Percentiles rank a stretch among this genome's conserved stretches.
These are phyloP conservation scores for Apocheima hispidaria DNA, from an alignment of 2,888 invertebrate species.

Conservation along the genomic window DNA sequence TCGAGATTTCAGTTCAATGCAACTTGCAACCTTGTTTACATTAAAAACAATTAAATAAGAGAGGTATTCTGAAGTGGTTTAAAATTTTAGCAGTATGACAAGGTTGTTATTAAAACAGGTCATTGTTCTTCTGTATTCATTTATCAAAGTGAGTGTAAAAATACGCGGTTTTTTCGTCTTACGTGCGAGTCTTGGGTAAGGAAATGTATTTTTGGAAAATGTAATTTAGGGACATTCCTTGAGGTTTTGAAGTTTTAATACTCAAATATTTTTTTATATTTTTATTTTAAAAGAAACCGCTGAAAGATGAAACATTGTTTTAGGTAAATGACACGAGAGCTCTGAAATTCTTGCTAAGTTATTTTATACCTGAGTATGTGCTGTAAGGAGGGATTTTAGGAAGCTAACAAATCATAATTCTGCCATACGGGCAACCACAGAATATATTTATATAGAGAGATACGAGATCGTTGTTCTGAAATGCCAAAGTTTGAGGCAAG, in stretches of 20 bases:
- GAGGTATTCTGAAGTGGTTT: background rate
- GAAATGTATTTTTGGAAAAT: slow-evolving; percentile 21
- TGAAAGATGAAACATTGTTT: slow-evolving; percentile 22
- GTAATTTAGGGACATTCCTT: slow-evolving; percentile 27
- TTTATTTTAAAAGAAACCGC: slow-evolving; percentile 11
- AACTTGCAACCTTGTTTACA: slow-evolving; percentile 1
- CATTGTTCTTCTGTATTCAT: slow-evolving; percentile 37
- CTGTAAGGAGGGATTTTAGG: too few species aligned
- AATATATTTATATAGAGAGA: too few species aligned
- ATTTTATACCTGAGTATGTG: too few species aligned
- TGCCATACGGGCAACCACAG: too few species aligned
- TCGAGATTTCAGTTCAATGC: slow-evolving; percentile 8
- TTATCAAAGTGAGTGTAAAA: slow-evolving; percentile 36
- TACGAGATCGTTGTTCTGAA: too few species aligned
- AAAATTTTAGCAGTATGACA: background rate
- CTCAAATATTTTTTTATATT: slow-evolving; percentile 12
- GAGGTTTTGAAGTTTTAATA: slow-evolving; percentile 23
- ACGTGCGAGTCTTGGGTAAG: slow-evolving; percentile 17
- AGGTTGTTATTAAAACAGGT: background rate
- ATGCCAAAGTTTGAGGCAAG: too few species aligned
- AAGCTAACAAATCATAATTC: too few species aligned
- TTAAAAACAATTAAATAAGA: background rate
- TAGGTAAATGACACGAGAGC: slow-evolving; percentile 9
- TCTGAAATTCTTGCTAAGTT: background rate
- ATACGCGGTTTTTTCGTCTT: slow-evolving; percentile 25